phyloP scores from a whole-genome alignment of 2,113 vertebrate genomes.

The Nycticorax nycticorax region DNA sequence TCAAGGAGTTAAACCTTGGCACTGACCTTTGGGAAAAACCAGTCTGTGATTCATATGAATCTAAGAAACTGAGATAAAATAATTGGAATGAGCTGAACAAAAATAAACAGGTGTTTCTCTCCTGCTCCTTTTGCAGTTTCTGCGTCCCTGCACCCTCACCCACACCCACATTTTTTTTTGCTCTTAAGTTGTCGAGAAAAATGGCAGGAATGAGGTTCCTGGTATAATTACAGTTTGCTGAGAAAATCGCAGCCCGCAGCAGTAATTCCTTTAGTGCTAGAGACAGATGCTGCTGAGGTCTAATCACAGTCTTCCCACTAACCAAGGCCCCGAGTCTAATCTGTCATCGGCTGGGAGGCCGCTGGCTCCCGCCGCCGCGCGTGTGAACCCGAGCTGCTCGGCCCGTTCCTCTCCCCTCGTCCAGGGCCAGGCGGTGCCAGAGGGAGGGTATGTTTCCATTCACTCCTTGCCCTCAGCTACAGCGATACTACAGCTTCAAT shows the following conservation, averaged over 20 bases:
- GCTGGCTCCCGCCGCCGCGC: neutral
- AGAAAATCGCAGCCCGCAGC: slow-evolving; percentile 24
- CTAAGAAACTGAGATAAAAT: neutral
- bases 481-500: neutral
- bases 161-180: neutral
- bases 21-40: neutral
- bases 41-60: neutral
- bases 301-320: slow-evolving; percentile 44
- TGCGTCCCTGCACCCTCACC: neutral
- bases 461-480: slow-evolving; percentile 14
- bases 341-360: slow-evolving; percentile 53
- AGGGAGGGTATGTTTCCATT: slow-evolving; percentile 33
- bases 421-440: slow-evolving; percentile 42
- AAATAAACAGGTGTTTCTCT: neutral
- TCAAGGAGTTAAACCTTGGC: neutral
- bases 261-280: slow-evolving; percentile 24
- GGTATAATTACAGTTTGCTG: slow-evolving; percentile 42
- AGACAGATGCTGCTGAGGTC: slow-evolving; percentile 44
- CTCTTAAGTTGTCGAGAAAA: neutral
- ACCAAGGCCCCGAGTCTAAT: slow-evolving; percentile 42
- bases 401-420: neutral
- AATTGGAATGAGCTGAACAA: neutral
- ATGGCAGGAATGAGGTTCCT: slow-evolving; percentile 16
- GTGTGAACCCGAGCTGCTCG: neutral
- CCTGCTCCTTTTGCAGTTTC: neutral